These are phyloP conservation scores for Goniozus legneri DNA, from an alignment of 1,140 invertebrate genomes.

Conservation along the genomic window DNA sequence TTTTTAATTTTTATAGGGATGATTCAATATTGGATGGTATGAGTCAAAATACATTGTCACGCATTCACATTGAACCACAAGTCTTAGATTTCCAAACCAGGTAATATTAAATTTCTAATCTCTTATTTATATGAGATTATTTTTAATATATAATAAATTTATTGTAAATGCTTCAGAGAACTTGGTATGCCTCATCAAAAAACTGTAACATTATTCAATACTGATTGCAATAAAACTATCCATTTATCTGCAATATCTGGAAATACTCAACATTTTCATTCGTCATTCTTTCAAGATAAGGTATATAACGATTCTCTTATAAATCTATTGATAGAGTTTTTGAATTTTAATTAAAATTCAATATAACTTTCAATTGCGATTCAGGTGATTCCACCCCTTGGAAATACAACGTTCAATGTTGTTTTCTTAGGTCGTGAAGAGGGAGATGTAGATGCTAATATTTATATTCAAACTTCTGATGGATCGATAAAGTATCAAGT, in stretches of 20 bases:
- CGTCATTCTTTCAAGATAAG: conserved; percentile 89
- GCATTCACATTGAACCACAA: conserved; percentile 45
- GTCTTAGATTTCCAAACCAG: conserved; percentile 50
- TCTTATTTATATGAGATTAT: conserved; percentile 2
- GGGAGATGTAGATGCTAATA: conserved; percentile 80
- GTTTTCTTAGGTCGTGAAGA: conserved; percentile 90
- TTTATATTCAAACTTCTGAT: conserved; percentile 91
- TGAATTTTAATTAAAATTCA: conserved; percentile 6
- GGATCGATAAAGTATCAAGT: conserved; percentile 80
- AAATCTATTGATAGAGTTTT: conserved; percentile 4
- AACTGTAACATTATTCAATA: conserved; percentile 76
- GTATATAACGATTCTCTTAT: conserved; percentile 44
- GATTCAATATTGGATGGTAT: conserved; percentile 34
- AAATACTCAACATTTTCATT: conserved; percentile 84
- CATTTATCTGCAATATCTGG: conserved; percentile 85
- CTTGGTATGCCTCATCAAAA: conserved; percentile 79
- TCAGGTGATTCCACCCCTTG: conserved; percentile 78
- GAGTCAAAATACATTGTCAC: conserved; percentile 36
- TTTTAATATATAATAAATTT: neutral
- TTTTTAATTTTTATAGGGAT: conserved; percentile 36
- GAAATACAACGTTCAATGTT: conserved; percentile 93
- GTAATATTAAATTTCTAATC: conserved; percentile 20
- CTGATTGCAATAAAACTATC: conserved; percentile 70
- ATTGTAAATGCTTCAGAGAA: conserved; percentile 58
- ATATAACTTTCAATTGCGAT: conserved; percentile 41